Evolutionary conservation across 2,113 vertebrate genomes (phyloP).

Genomic region (Patagioenas fasciata): DNA sequence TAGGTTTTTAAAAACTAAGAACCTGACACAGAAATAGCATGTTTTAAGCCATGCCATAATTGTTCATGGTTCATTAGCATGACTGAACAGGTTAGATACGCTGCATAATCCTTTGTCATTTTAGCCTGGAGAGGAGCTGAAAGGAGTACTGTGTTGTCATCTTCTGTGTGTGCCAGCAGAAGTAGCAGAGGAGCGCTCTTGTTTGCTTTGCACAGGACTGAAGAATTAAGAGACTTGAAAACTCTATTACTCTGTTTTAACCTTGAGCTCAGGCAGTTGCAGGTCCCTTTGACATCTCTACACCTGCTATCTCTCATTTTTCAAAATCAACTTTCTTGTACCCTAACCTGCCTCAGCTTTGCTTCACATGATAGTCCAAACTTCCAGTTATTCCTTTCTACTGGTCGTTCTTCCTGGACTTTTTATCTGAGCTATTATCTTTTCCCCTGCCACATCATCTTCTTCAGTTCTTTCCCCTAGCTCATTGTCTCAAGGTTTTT

Average conservation of each 20-base stretch:
- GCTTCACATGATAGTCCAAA: not conserved
- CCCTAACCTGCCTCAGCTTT: not conserved
- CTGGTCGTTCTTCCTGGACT: not conserved
- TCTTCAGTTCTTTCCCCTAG: not conserved
- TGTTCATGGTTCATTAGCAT: not conserved
- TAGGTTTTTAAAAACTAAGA: not conserved
- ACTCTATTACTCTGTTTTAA: not conserved
- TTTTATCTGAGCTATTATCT: not conserved
- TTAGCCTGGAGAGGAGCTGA: not conserved
- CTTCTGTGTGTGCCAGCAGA: not conserved
- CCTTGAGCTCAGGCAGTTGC: fast-evolving
- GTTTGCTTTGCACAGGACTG: not conserved
- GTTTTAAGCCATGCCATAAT: not conserved
- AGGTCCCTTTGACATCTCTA: not conserved
- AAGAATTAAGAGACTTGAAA: not conserved
- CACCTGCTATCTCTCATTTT: not conserved
- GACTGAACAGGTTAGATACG: not conserved
- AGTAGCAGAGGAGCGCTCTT: not conserved
- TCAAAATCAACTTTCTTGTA: not conserved
- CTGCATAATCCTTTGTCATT: not conserved
- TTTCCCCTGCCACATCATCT: not conserved
- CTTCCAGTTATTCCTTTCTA: not conserved
- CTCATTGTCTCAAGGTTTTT: not conserved
- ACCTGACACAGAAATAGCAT: not conserved
- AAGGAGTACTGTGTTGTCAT: not conserved